phyloP scores from a whole-genome alignment of 1,140 invertebrate genomes.

The Zaprionus ornatus region DNA sequence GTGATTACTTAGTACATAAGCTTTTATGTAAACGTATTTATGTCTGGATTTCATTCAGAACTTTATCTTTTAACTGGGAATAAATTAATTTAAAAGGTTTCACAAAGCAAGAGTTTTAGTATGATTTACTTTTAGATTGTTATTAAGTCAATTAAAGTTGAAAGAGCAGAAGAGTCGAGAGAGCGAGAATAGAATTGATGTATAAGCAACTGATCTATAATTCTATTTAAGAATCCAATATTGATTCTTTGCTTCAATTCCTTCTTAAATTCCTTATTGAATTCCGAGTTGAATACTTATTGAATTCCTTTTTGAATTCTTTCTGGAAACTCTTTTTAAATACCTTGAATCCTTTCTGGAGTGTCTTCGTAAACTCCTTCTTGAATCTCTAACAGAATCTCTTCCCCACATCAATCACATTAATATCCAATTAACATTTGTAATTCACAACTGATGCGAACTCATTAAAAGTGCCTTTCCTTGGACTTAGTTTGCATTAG shows the following conservation, averaged over 20 bases:
- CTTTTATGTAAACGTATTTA: slow-evolving; percentile 3
- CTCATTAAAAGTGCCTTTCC: slow-evolving; percentile 15
- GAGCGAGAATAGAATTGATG: too few relatives aligned
- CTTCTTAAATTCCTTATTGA: too few relatives aligned
- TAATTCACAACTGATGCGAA: slow-evolving; percentile 21
- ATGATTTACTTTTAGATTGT: too few relatives aligned
- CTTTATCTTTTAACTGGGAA: not conserved
- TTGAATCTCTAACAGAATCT: not conserved
- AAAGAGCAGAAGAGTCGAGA: too few relatives aligned
- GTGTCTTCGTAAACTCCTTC: not conserved
- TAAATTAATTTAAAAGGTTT: not conserved
- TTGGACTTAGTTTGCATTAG: slow-evolving; percentile 3
- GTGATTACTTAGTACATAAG: not conserved
- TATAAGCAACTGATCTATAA: too few relatives aligned
- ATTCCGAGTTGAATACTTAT: too few relatives aligned
- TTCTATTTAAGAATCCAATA: too few relatives aligned
- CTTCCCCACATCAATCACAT: not conserved
- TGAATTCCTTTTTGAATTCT: not conserved
- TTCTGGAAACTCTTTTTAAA: not conserved
- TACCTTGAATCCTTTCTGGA: not conserved
- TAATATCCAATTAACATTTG: slow-evolving; percentile 12
- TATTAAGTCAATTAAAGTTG: too few relatives aligned
- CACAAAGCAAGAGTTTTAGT: not conserved
- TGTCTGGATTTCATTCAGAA: not conserved
- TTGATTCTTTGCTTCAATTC: too few relatives aligned